These are phyloP conservation scores for Gnatocerus cornutus DNA, from an alignment of 2,888 invertebrate genomes.

Conservation along the genomic window DNA sequence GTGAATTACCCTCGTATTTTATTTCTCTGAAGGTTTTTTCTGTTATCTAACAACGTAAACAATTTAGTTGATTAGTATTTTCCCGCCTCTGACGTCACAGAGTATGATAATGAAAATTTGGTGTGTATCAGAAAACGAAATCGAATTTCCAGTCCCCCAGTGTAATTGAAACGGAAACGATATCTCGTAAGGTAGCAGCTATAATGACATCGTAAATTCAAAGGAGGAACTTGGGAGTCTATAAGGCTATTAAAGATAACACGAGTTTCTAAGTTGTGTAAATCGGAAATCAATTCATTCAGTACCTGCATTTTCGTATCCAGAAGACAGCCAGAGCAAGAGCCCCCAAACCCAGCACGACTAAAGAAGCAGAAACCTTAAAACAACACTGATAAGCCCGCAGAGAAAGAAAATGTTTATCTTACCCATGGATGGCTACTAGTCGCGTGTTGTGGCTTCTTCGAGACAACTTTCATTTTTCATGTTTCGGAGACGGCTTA, in stretches of 20 bases:
- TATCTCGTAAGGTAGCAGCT: no score
- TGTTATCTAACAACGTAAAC: no score
- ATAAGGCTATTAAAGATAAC: slow-evolving; percentile 1
- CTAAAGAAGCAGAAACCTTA: slow-evolving; percentile 68
- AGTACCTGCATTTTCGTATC: slow-evolving; percentile 72
- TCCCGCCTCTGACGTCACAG: background rate
- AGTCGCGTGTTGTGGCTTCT: slow-evolving; percentile 53
- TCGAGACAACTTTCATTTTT: slow-evolving; percentile 59
- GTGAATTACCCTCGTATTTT: no score
- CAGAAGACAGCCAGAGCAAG: slow-evolving; percentile 71
- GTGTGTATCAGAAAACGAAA: background rate
- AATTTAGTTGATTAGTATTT: no score
- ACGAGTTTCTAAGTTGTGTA: background rate
- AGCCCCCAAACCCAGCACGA: slow-evolving; percentile 69
- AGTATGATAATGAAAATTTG: background rate
- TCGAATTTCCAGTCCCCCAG: background rate
- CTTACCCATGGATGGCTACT: slow-evolving; percentile 60
- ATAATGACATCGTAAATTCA: background rate
- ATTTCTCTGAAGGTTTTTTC: no score
- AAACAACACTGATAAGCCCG: slow-evolving; percentile 19
- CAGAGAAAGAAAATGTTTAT: background rate
- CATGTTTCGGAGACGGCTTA: slow-evolving; percentile 50
- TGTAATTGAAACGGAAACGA: background rate
- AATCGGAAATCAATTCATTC: slow-evolving; percentile 20
- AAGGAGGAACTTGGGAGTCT: slow-evolving; percentile 4